phyloP scores from a whole-genome alignment of 2,888 invertebrate genomes.

The Deilephila elpenor region DNA sequence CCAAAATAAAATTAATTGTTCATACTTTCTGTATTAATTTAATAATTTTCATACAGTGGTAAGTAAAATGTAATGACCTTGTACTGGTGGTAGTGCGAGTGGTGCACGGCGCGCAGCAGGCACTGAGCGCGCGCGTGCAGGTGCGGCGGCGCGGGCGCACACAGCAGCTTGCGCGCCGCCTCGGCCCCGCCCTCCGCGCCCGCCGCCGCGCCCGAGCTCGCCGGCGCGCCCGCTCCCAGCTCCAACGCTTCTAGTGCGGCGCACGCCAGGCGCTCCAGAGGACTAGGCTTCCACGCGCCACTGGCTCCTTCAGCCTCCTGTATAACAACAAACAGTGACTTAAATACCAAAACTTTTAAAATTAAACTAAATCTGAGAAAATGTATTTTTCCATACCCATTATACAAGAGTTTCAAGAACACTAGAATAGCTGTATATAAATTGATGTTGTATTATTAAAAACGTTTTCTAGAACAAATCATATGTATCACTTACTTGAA shows the following conservation, averaged over 20 bases:
- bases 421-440: too few relatives aligned
- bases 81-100: conserved; percentile 92
- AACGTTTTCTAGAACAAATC: too few relatives aligned
- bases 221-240: conserved; percentile 64
- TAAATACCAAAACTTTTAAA: background rate
- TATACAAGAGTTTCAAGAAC: too few relatives aligned
- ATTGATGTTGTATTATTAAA: too few relatives aligned
- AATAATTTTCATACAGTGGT: background rate
- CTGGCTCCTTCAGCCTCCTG: conserved; percentile 67
- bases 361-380: too few relatives aligned
- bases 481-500: conserved; percentile 57
- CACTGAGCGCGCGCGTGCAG: conserved; percentile 88
- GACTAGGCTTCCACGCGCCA: conserved; percentile 72
- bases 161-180: conserved; percentile 70
- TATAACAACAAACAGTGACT: background rate
- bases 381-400: too few relatives aligned
- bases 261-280: conserved; percentile 76
- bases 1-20: too few relatives aligned
- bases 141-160: conserved; percentile 73
- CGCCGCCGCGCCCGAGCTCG: conserved; percentile 51
- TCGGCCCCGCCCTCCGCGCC: conserved; percentile 67
- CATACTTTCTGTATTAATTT: background rate
- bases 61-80: conserved; percentile 83
- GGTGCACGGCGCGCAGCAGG: conserved; percentile 91
- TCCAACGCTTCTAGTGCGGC: conserved; percentile 77